Evolutionary conservation across 2,113 vertebrate genomes (phyloP), one percentile per base, ranked within the genome.

Genomic region (Brevimyrus niger): DNA sequence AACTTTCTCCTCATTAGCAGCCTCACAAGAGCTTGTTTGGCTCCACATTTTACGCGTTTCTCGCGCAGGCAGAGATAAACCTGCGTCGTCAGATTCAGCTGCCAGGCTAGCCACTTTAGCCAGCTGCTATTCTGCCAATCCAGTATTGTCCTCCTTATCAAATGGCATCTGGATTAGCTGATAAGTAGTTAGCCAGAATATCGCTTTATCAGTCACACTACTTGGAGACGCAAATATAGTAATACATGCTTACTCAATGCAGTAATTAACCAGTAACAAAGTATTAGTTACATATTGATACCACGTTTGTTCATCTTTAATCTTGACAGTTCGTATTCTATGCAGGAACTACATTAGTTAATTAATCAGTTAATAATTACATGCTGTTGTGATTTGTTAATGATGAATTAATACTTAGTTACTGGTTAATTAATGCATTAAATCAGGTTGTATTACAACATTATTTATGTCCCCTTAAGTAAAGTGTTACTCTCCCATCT

Each of bases 401-500:
- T 31, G 61, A 13, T 27, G 1, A 69, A 27, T 3, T 31, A 31
- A 69, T 27, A 69, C n/a, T 27, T 65, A 65, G n/a, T 31, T 69
- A 31, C 61, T 69, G 27, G 9, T 69, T 69, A 69, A 65, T 65
- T 65, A n/a, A 65, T 65, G 58, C 23, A 65, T 65, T 65, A 65
- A 69, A 11, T 69, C 0, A 69, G 10, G n/a, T 1, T 69, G 27
- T 27, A 31, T 3, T 27, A 31, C n/a, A 11, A 31, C n/a, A 31
- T 69, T 27, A 65, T 65, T 65, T 65, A 10, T 31, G 9, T 69
- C 61, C n/a, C 61, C 58, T n/a, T 27, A 31, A 31, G 61, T 69
- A 13, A 69, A 13, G 61, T 31, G n/a, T 69, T 88, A 87, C 87
- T 91, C 82, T 90, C 89, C 76, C 91, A 91, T 93, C 91, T 92